These are phyloP conservation scores for Druceiella hillmani DNA, from an alignment of 2,888 invertebrate species.

Conservation along the genomic window DNA sequence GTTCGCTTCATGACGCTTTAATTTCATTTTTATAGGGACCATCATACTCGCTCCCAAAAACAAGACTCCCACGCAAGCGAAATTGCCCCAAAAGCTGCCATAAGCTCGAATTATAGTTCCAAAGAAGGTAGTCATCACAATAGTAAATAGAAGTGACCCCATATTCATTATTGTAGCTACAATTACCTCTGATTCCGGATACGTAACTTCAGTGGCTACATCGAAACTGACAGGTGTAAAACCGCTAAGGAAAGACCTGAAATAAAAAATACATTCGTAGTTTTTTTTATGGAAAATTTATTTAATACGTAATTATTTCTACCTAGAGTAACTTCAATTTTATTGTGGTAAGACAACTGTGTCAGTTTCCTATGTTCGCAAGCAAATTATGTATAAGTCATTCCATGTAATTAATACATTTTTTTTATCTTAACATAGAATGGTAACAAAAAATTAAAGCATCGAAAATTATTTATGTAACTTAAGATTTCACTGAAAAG, in stretches of 20 bases:
- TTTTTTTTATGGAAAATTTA: background rate
- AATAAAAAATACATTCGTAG: slow-evolving; percentile 18
- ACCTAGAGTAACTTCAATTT: no score
- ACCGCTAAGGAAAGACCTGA: slow-evolving; percentile 68
- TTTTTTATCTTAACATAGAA: no score
- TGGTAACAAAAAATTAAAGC: no score
- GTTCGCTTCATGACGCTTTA: no score
- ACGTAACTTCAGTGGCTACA: slow-evolving; percentile 68
- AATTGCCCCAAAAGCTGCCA: slow-evolving; percentile 32
- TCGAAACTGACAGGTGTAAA: slow-evolving; percentile 70
- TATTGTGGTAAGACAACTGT: no score
- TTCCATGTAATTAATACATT: no score
- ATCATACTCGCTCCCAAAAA: slow-evolving; percentile 26
- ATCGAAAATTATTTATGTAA: no score
- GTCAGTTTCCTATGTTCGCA: no score
- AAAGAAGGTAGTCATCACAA: slow-evolving; percentile 30
- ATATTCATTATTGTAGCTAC: slow-evolving; percentile 55
- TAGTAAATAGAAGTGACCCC: slow-evolving; percentile 28
- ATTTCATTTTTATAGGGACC: slow-evolving; percentile 19
- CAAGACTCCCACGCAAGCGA: slow-evolving; percentile 29
- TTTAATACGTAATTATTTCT: no score
- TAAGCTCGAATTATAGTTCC: slow-evolving; percentile 29
- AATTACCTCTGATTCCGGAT: slow-evolving; percentile 65
- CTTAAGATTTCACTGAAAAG: no score
- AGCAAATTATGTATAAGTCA: no score